Evolutionary conservation across 2,113 vertebrate genomes (phyloP), one percentile per base, ranked within the genome.

Genomic region (Xyrauchen texanus): DNA sequence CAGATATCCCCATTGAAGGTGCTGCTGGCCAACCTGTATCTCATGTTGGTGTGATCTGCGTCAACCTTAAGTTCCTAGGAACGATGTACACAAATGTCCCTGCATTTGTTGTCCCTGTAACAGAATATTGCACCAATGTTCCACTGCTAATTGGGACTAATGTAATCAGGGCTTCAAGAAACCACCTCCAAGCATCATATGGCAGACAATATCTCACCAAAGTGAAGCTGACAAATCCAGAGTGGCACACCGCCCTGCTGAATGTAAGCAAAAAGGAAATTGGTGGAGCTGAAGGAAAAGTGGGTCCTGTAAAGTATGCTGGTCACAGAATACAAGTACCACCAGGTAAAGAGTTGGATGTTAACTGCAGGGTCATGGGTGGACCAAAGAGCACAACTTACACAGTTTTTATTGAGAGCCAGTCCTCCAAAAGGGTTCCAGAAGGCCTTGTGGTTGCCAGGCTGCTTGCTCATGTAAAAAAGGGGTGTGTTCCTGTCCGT

Each of bases 1-100:
- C 65, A 49, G 65, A 67, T 13, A 67, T 67, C 65, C 45, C 46
- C 12, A 67, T 67, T 49, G 65, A 67, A 67, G 65, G 65, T 16
- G 46, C 45, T 7, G 45, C 46, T 10, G 66, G 46, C 8, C 67
- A 68, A 52, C 67, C 47, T 3, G 47, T 68, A 68, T 49, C 66
- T 68, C n/a, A 51, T 68, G 66, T 68, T 68, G 46, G 66, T 15
- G 46, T 68, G 46, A 46, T 68, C 16, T 9, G 7, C 16, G 16
- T 68, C 4, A 51, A 68, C 46, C 64, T 67, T 8, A 68, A 49
- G 65, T 67, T 67, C 9, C 9, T 67, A 12, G 65, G 42, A 67
- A n/a, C 7, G 8, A n/a, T n/a, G 13, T 68, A 68, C 47, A 8
- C 7, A 15, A 51, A 68, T 68, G 66, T 68, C 15, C 66, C 66